Evolutionary conservation across 2,888 invertebrate species (phyloP).

Genomic region (Nomada fucata): DNA sequence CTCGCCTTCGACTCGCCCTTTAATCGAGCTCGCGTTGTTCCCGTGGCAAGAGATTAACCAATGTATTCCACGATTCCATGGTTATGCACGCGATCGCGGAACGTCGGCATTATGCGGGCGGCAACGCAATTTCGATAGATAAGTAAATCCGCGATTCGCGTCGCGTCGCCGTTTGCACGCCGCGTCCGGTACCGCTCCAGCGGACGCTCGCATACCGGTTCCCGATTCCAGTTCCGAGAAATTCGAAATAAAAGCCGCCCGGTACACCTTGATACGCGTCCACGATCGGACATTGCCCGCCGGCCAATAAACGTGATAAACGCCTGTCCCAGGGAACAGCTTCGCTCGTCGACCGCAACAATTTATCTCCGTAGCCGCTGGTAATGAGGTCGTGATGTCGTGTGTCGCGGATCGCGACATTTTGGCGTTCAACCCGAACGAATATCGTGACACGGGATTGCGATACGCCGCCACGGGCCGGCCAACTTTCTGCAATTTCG

Average conservation of each 20-base stretch:
- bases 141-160: slow-evolving; percentile 59
- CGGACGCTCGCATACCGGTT: slow-evolving; percentile 41
- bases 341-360: slow-evolving; percentile 5
- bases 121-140: slow-evolving; percentile 30
- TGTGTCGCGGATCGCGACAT: slow-evolving; percentile 25
- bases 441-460: slow-evolving; percentile 3
- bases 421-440: slow-evolving; percentile 12
- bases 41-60: slow-evolving; percentile 20
- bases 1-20: neutral
- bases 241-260: slow-evolving; percentile 49
- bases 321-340: neutral
- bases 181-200: slow-evolving; percentile 31
- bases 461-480: slow-evolving; percentile 1
- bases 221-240: slow-evolving; percentile 34
- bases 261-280: slow-evolving; percentile 21
- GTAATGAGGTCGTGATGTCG: slow-evolving; percentile 40
- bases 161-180: neutral
- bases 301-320: slow-evolving; percentile 43
- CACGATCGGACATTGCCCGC: slow-evolving; percentile 28
- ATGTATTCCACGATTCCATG: slow-evolving; percentile 36
- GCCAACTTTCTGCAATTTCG: slow-evolving; percentile 24
- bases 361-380: slow-evolving; percentile 25
- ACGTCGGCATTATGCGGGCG: slow-evolving; percentile 7
- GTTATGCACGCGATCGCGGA: slow-evolving; percentile 38
- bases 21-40: slow-evolving; percentile 35